Evolutionary conservation across 2,888 invertebrate genomes (phyloP), one percentile per base, ranked within the genome.

Genomic region (Apamea monoglypha): DNA sequence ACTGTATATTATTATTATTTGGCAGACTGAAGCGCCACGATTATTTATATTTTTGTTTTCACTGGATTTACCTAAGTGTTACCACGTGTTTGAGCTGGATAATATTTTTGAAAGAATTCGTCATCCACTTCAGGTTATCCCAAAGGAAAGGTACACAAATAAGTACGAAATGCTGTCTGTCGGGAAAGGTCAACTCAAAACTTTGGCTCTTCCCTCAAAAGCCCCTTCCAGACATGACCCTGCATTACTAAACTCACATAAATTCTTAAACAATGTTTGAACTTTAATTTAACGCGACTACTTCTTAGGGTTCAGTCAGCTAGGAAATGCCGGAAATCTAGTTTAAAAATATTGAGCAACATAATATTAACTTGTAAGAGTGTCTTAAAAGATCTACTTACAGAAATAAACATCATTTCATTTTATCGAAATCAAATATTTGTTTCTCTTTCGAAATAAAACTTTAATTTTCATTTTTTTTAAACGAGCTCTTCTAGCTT

Each of bases 31-130:
- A 70, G 78, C 80, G 83, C 82, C 81, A 74, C 40, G 56, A n/a
- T 76, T 63, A 87, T 78, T 76, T 80, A 88, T 86, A 77, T 89
- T 78, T 81, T 83, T 74, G 44, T 76, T 86, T 84, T 71, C 59
- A 59, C n/a, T 63, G 36, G 50, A 56, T 25, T 67, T 40, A 61
- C 14, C 16, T 36, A 44, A 75, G 44, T 73, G 36, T 10, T 36
- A 29, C 53, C 81, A 74, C 56, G 70, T 76, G 73, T 67, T 47
- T 50, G 8, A 36, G 4, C 18, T n/a, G 21, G 3, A 36, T 18
- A 44, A 40, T 64, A 36, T 56, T 70, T 66, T 61, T 47, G 12
- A 63, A 25, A n/a, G 12, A 40, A 36, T 16, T 47, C 16, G 7
- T 78, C 50, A 40, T 53, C 12, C 25, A 44, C n/a, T 12, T 59